phyloP scores from a whole-genome alignment of 2,888 invertebrate genomes.

The Andricus curvator region DNA sequence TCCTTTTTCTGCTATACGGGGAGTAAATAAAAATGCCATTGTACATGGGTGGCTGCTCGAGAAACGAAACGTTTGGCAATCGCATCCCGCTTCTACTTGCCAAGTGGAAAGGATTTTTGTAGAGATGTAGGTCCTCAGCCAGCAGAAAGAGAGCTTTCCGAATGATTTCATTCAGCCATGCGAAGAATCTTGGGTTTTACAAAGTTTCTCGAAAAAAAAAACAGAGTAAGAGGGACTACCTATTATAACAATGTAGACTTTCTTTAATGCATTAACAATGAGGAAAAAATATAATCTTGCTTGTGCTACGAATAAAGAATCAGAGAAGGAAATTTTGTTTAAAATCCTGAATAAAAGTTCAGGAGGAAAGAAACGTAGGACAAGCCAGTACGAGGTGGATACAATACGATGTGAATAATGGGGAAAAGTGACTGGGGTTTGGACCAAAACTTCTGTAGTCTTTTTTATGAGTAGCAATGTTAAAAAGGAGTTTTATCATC shows the following conservation, averaged over 20 bases:
- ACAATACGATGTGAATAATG: too few relatives aligned
- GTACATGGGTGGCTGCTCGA: constrained; percentile 8
- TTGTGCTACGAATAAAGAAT: background rate
- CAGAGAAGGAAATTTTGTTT: background rate
- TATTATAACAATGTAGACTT: background rate
- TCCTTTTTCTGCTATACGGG: background rate
- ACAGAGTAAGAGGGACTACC: background rate
- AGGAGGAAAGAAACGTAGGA: background rate
- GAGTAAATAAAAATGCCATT: constrained; percentile 17
- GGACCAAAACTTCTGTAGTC: too few relatives aligned
- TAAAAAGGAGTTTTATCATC: too few relatives aligned
- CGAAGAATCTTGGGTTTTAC: constrained; percentile 4
- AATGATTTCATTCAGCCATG: constrained; percentile 10
- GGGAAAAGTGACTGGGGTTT: too few relatives aligned
- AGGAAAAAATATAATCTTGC: background rate
- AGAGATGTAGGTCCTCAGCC: background rate
- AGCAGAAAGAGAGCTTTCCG: constrained; percentile 10
- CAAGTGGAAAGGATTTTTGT: constrained; percentile 9
- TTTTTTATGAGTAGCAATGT: too few relatives aligned
- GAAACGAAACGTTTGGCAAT: constrained; percentile 9
- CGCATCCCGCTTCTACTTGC: background rate
- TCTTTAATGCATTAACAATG: background rate
- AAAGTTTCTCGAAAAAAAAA: background rate
- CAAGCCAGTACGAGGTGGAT: too few relatives aligned
- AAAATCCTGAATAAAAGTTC: background rate